Base-by-base conservation (phyloP, 2,797 vertebrate species). In the Aulostomus chinensis region DNA sequence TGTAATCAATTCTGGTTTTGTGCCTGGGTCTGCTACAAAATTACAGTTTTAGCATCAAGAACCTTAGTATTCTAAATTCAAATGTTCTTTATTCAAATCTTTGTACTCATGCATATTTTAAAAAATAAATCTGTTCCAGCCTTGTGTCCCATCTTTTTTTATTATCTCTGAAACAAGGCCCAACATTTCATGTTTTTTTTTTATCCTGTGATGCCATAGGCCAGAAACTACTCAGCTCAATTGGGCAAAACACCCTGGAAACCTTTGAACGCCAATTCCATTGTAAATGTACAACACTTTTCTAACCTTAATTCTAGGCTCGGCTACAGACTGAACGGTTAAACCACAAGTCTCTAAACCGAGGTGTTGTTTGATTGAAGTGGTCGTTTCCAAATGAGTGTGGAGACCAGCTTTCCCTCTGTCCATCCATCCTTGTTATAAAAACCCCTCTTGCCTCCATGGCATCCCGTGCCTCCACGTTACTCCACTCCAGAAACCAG, bases 351-450 rank as follows among this genome's bases (percentile, higher is more conserved):
- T 73, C 70, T 81, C 64, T 78, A 70, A 76, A 77, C 54, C 71
- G 16, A 22, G 13, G 41, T 43, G 53, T 77, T 37, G 58, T 75
- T 69, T 83, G 74, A 86, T 80, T 80, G 69, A 80, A 80, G 49
- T 11, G 25, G 64, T 58, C 21, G 67, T 79, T 80, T 72, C 64
- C 73, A 78, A 82, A 83, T 69, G 63, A 76, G 73, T 76, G 57
- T 28, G 14, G 81, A 76, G 73, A 60, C 54, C 75, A 7, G 61
- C 68, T 78, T 80, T 68, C 59, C 76, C 73, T 71, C 66, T 55
- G 47, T 82, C 76, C 78, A 84, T 87, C 83, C 78, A 78, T 86
- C 80, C 78, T 85, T 2, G 51, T 87, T 83, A 81, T 14, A 64
- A 73, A 65, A 58, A 22, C 25, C 58, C 52, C 66, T 52, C 68